Evolutionary conservation across 2,113 vertebrate genomes (phyloP), one percentile per base, ranked within the genome.

Genomic region (Cavia aperea): DNA sequence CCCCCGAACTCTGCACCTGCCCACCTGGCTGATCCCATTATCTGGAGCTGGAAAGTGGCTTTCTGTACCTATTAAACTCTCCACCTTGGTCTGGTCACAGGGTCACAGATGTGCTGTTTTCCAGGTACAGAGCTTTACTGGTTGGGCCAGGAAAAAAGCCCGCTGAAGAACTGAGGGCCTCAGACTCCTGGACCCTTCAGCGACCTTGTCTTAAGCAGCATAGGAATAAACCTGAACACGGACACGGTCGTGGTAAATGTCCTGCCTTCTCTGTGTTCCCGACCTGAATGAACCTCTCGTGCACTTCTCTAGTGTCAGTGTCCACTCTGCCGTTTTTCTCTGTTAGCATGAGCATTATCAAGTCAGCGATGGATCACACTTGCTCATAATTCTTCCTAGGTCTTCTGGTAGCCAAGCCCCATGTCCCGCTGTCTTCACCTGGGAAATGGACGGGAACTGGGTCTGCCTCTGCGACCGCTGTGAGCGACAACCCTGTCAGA

Each of bases 391-490:
- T 81, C 39, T 73, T 70, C 19, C 36, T 70, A n/a, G 68, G n/a
- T 3, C 18, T 9, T 16, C 36, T 39, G 24, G 73, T 14, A 29
- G 24, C 43, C 73, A 46, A 15, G 43, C 2, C 73, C 43, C 43
- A 14, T 6, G 3, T 16, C 39, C 51, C 10, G 2, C 36, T 54
- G 62, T 33, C 62, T 24, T 79, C 46, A 33, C 14, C 75, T 3
- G 46, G 2, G 26, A 79, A 36, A 29, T 43, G 33, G 24, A 7
- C 15, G 4, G 65, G 36, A 31, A 1, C 5, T 4, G 23, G 21
- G 2, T 72, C 6, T n/a, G 15, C 68, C 24, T 78, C 14, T 5
- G 13, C 1, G 5, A 29, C 62, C 36, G 7, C 11, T 0, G 18
- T 15, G 23, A 36, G 9, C 43, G 39, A 43, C 39, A 65, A 4